Conservation (phyloP, 92 coral and sea anemone genomes). For the Diadumene lineata region DNA sequence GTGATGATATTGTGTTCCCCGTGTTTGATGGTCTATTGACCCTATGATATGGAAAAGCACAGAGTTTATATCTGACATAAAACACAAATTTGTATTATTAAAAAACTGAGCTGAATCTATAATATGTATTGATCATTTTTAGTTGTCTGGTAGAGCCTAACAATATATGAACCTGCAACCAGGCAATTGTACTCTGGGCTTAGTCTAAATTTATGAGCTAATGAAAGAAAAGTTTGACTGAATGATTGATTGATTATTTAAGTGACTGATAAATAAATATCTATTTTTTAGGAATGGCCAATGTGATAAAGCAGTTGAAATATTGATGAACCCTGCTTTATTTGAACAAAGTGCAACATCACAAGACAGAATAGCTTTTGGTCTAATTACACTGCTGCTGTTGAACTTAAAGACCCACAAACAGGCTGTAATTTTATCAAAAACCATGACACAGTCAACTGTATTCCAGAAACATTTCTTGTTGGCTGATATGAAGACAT, state of each 20-base stretch:
- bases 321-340: constrained; percentile 45
- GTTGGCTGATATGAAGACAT: constrained; percentile 56
- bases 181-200: too few species aligned
- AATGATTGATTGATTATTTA: too few species aligned
- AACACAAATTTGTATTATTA: too few species aligned
- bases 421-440: constrained; percentile 37
- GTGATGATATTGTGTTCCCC: constrained; percentile 72
- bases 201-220: too few species aligned
- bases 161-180: too few species aligned
- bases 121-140: too few species aligned
- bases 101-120: too few species aligned
- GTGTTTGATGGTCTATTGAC: constrained; percentile 59
- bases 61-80: constrained; percentile 46
- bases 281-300: constrained; percentile 54
- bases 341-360: constrained; percentile 31
- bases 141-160: too few species aligned
- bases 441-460: constrained; percentile 35
- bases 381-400: constrained; percentile 43
- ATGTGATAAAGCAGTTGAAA: constrained; percentile 45
- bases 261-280: too few species aligned
- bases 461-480: constrained; percentile 53
- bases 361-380: constrained; percentile 56
- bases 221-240: too few species aligned
- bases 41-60: constrained; percentile 47
- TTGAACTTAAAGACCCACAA: constrained; percentile 36